These are phyloP conservation scores for Parauchenoglanis punctatus DNA, from an alignment of 2,797 vertebrate species.

Conservation along the genomic window DNA sequence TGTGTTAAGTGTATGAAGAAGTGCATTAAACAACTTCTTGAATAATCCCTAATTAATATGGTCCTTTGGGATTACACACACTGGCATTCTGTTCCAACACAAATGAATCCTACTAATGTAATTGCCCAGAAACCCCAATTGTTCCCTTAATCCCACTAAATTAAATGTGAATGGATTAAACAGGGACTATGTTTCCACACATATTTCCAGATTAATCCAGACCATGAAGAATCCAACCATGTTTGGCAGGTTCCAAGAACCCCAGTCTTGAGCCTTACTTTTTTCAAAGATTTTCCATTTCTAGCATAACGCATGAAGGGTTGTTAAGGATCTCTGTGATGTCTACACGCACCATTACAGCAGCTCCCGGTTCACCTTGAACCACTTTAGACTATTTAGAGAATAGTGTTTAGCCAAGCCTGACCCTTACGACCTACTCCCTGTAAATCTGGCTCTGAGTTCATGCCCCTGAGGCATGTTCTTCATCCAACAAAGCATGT, in stretches of 20 bases:
- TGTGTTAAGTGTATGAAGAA: background rate
- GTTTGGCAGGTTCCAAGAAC: background rate
- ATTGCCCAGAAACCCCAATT: constrained; percentile 11
- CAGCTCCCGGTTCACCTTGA: constrained; percentile 66
- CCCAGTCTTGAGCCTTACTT: background rate
- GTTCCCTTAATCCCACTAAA: background rate
- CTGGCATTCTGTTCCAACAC: background rate
- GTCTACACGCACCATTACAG: constrained; percentile 58
- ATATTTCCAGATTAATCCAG: background rate
- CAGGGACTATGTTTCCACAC: constrained; percentile 5
- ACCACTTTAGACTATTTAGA: constrained; percentile 70
- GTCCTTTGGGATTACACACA: background rate
- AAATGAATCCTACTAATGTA: constrained; percentile 16
- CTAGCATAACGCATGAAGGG: background rate
- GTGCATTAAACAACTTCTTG: too few relatives aligned
- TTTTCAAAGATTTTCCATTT: background rate
- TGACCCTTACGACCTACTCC: constrained; percentile 72
- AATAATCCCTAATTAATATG: constrained; percentile 17
- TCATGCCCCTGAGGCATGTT: constrained; percentile 44
- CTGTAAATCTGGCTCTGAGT: constrained; percentile 71
- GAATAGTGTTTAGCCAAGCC: constrained; percentile 71
- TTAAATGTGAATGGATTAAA: constrained; percentile 24
- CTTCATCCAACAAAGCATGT: background rate
- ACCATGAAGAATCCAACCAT: background rate
- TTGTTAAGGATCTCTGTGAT: constrained; percentile 62